Conservation (phyloP, 1,140 invertebrate species). For the Lutraria rhynchaena region DNA sequence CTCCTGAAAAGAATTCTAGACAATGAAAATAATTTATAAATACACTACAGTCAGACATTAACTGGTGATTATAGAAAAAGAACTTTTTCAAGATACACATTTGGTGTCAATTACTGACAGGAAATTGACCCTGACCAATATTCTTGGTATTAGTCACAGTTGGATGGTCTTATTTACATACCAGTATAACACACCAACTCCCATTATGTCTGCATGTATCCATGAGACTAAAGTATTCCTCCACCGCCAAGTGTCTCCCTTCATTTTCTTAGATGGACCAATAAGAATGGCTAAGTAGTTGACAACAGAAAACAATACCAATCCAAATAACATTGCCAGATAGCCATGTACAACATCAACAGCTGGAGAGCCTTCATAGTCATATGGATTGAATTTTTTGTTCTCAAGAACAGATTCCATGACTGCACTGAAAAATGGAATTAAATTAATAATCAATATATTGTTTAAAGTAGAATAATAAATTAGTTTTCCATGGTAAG, state of each 20-base stretch:
- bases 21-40: no score
- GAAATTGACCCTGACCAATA: no score
- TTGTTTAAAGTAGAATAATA: no score
- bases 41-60: no score
- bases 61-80: no score
- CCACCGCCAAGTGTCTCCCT: slow-evolving; percentile 70
- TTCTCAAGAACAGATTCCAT: neutral
- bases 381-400: slow-evolving; percentile 25
- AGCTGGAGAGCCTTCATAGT: slow-evolving; percentile 38
- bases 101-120: no score
- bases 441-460: neutral
- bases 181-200: slow-evolving; percentile 27
- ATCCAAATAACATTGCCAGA: neutral
- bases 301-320: slow-evolving; percentile 31
- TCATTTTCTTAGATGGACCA: slow-evolving; percentile 63
- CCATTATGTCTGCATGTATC: slow-evolving; percentile 65
- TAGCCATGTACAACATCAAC: slow-evolving; percentile 26
- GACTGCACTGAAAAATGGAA: neutral
- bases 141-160: no score
- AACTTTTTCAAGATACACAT: no score
- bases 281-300: slow-evolving; percentile 60
- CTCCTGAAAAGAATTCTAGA: no score
- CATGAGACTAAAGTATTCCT: slow-evolving; percentile 72
- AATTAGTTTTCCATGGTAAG: no score
- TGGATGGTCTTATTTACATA: no score